Percentiles rank a stretch among this genome's conserved stretches.
Conservation (phyloP, 2,797 vertebrate species). For the Alexandromys oeconomus region DNA sequence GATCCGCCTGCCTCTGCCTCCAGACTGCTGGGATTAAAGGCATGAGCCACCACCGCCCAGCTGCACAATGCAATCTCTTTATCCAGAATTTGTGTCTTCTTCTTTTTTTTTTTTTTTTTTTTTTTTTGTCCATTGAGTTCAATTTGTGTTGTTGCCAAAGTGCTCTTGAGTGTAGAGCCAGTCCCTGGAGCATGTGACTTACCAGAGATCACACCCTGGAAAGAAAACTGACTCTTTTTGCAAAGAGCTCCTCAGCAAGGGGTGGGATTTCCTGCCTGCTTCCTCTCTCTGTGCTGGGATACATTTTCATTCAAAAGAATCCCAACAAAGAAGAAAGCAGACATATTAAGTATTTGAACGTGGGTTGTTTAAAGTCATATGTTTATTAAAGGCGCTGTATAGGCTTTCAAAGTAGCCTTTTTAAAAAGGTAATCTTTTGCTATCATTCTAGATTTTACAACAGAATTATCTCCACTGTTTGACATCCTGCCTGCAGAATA, state of each 20-base stretch:
- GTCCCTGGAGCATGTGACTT: neutral
- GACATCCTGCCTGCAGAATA: neutral
- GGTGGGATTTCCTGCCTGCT: neutral
- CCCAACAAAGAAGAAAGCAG: neutral
- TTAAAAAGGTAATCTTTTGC: conserved; percentile 1
- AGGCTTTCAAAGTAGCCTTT: neutral
- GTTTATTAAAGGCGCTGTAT: neutral
- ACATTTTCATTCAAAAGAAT: neutral
- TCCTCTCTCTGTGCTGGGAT: neutral
- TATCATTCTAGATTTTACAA: conserved; percentile 13
- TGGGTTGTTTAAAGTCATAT: neutral
- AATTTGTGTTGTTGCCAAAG: neutral
- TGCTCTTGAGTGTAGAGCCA: neutral
- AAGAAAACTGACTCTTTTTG: neutral
- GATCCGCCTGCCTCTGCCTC: too few relatives aligned
- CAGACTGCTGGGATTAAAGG: too few relatives aligned
- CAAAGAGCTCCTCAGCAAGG: neutral
- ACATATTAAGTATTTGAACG: conserved; percentile 15
- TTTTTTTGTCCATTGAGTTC: neutral
- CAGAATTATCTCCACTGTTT: conserved; percentile 46
- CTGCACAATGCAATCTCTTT: neutral
- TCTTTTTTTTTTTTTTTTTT: neutral
- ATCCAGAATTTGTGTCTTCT: neutral
- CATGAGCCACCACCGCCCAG: too few relatives aligned
- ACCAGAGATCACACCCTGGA: neutral